Base-by-base conservation (phyloP, 2,113 vertebrate species). In the Romanogobio albipinnatus region DNA sequence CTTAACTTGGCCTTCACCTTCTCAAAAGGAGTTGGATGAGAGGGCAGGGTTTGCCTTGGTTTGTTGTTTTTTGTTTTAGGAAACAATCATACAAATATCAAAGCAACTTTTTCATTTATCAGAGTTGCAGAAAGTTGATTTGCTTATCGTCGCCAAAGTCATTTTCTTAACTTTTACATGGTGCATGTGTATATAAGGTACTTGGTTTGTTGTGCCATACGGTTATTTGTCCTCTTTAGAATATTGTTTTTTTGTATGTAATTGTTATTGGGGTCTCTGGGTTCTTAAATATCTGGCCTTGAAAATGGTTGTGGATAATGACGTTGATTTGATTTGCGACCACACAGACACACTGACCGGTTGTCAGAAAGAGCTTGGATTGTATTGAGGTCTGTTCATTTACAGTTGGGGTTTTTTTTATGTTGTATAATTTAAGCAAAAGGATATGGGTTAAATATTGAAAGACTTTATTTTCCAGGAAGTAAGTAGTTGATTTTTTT, bases 111-210 rank as follows among this genome's bases (percentile, higher is more conserved):
- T 83, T 88, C 76, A 9, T 87, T 70, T 66, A 66, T 84, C 71
- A 76, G 78, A 89, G 86, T 85, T 84, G 85, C 75, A 85, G 85
- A 89, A 82, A 73, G 85, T 0, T 39, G 87, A 11, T 86, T 85
- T 86, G n/a, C 56, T 84, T 79, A 89, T 89, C 58, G 86, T 89
- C 91, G 88, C 92, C 92, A 91, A 93, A 92, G 92, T 91, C 88
- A 66, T 89, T 75, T 56, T 62, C 14, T 84, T 29, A n/a, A 82
- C n/a, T 15, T 89, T 83, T 87, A 87, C 87, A 89, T 88, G 73
- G 85, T 84, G 62, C 68, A 64, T 94, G 88, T 93, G 91, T 87
- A 86, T 94, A 93, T 93, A 93, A 89, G 93, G 91, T 94, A 93
- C 92, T 88, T 84, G 13, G 81, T 77, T 82, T 74, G 85, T 78